A percentile compares a stretch with the other conserved stretches of the same genome.
Evolutionary conservation across 2,888 invertebrate genomes (phyloP).

Genomic region (Chrysomela aeneicollis): DNA sequence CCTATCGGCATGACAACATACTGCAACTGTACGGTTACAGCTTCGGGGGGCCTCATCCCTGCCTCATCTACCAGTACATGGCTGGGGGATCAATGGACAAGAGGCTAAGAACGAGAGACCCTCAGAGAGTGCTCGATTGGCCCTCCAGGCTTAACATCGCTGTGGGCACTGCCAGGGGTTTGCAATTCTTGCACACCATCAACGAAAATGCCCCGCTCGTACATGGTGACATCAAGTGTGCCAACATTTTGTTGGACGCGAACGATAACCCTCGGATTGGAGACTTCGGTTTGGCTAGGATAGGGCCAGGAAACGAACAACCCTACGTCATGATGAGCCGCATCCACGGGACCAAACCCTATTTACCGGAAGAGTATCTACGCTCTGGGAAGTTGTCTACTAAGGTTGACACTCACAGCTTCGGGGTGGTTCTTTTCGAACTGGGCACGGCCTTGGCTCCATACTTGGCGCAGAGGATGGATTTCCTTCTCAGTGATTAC

Average conservation of each 20-base stretch:
- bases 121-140: conserved; percentile 70
- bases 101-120: conserved; percentile 66
- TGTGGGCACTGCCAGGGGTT: conserved; percentile 71
- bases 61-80: conserved; percentile 94
- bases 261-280: conserved; percentile 91
- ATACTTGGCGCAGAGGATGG: conserved; percentile 66
- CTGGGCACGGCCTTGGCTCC: conserved; percentile 76
- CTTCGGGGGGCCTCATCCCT: conserved; percentile 72
- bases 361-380: conserved; percentile 91
- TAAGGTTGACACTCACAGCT: conserved; percentile 94
- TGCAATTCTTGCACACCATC: conserved; percentile 88
- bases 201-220: conserved; percentile 74
- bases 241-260: conserved; percentile 90
- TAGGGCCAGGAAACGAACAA: conserved; percentile 77
- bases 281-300: conserved; percentile 92
- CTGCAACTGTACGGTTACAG: conserved; percentile 80
- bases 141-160: conserved; percentile 80
- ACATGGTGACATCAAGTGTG: conserved; percentile 96
- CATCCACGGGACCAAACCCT: conserved; percentile 93
- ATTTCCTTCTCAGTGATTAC: conserved; percentile 68
- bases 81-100: conserved; percentile 90
- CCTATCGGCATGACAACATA: conserved; percentile 90
- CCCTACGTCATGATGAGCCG: too few relatives aligned
- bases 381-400: conserved; percentile 80
- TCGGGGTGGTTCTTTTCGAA: conserved; percentile 88